Percentiles rank a stretch among this genome's conserved stretches.
phyloP scores from a whole-genome alignment of 2,797 vertebrate species.

The Ctenopoma multispine region DNA sequence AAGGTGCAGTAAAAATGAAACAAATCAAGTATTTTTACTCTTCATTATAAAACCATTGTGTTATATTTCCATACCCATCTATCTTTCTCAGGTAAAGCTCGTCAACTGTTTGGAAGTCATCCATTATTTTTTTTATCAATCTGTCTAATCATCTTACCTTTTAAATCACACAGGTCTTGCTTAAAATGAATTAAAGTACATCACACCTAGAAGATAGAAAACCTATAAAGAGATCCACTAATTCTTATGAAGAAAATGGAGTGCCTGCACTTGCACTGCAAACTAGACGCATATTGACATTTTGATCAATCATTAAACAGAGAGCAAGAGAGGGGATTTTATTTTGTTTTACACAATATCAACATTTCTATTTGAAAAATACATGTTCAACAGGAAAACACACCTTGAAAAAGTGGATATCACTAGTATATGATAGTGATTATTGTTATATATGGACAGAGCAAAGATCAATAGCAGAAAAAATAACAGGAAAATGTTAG shows the following conservation, averaged over 20 bases:
- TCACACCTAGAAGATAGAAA: slow-evolving; percentile 18
- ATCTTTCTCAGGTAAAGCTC: not conserved
- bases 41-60: not conserved
- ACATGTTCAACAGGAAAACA: not conserved
- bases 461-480: not conserved
- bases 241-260: slow-evolving; percentile 47
- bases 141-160: slow-evolving; percentile 41
- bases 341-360: slow-evolving; percentile 30
- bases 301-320: slow-evolving; percentile 39
- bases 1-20: not conserved
- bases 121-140: not conserved
- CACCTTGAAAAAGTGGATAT: not conserved
- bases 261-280: slow-evolving; percentile 69
- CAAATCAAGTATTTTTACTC: not conserved
- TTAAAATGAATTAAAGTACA: slow-evolving; percentile 20
- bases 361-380: not conserved
- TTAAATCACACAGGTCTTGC: slow-evolving; percentile 8
- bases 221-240: slow-evolving; percentile 26
- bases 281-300: slow-evolving; percentile 75
- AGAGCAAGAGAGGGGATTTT: no score
- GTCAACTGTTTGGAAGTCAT: not conserved
- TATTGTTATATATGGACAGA: not conserved
- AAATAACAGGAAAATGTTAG: not conserved
- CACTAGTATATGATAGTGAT: not conserved
- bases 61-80: not conserved